Evolutionary conservation across 2,797 vertebrate genomes (phyloP), one percentile per base, ranked within the genome.

Genomic region (Onychomys leucogaster): DNA sequence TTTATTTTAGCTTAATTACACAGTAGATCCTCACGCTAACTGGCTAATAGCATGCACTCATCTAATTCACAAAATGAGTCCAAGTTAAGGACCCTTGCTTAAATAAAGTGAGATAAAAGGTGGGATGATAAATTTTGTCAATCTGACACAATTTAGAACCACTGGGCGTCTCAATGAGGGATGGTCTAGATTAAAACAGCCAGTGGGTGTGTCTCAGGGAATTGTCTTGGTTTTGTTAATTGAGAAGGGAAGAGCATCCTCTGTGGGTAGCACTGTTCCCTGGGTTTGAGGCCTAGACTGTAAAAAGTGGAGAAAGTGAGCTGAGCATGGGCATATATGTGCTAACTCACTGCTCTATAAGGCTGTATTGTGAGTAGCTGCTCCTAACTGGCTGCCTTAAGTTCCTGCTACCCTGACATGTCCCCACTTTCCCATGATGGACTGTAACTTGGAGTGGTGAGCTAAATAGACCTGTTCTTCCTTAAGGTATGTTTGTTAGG

Each of bases 101-200:
- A 73, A 78, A 75, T 85, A 83, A 92, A 87, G 4, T 5, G 34
- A 91, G 75, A 61, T 34, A 87, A 11, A 73, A 75, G 67, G 52
- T 87, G 34, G 34, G 34, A 41, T 29, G 14, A 57, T 37, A 23
- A 71, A 14, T 57, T 87, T 71, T 55, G 49, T 29, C 67, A 57
- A 14, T 29, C 6, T 41, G 67, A 73, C 14, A 12, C n/a, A 87
- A 55, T 37, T 49, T 57, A 73, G 67, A 55, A 73, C 29, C 34
- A 87, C 67, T 29, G n/a, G 25, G 34, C 55, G 14, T 73, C 65
- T 57, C 23, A 17, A 55, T 73, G n/a, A 73, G 7, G 25, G 49
- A 57, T 19, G 57, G 27, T n/a, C 85, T 87, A 17, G 9, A 57
- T 41, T 71, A 71, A 71, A 55, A 57, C 41, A 55, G 85, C 25